Evolutionary conservation across 2,797 vertebrate genomes (phyloP), one percentile per base, ranked within the genome.

Genomic region (Lepus oiostolus): DNA sequence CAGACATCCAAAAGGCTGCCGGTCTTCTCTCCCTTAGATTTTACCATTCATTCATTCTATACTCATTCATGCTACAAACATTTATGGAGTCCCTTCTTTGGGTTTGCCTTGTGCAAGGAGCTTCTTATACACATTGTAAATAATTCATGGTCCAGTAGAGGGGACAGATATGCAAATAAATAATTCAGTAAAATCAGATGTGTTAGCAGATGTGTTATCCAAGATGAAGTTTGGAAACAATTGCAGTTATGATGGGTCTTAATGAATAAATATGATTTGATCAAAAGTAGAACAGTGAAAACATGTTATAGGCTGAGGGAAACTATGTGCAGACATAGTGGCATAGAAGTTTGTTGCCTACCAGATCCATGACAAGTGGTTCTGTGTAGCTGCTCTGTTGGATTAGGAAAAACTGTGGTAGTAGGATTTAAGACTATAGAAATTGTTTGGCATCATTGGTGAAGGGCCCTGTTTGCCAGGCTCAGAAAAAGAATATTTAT

Each of bases 401-500:
- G 10, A 19, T 22, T 60, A 7, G 19, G 6, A 54, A 19, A 32
- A 24, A 63, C 35, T 24, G 7, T 7, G 6, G 35, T 7, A 0
- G 3, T 54, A 0, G 63, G 63, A 17, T 28, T 10, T 54, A n/a
- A 96, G 47, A 32, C 12, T 63, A 28, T 7, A 38, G 81, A 54
- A 21, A 63, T 63, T 9, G 4, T 79, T 85, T 68, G 52, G 2
- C 38, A 67, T 70, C 35, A 12, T 28, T n/a, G 67, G 22, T 11
- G n/a, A 87, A 93, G 9, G 16, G 4, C 7, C 6, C 19, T 68
- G 3, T n/a, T 4, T 71, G 14, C 32, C 22, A 90, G 90, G 54
- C 24, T 54, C 76, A 81, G 62, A 85, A 62, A 52, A 13, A 95
- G 26, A 85, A 54, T 72, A 86, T 88, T 88, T 92, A 70, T 63